Percentiles rank a stretch among this genome's conserved stretches.
Conservation (phyloP, 2,797 vertebrate species). For the Crenuchus spilurus region DNA sequence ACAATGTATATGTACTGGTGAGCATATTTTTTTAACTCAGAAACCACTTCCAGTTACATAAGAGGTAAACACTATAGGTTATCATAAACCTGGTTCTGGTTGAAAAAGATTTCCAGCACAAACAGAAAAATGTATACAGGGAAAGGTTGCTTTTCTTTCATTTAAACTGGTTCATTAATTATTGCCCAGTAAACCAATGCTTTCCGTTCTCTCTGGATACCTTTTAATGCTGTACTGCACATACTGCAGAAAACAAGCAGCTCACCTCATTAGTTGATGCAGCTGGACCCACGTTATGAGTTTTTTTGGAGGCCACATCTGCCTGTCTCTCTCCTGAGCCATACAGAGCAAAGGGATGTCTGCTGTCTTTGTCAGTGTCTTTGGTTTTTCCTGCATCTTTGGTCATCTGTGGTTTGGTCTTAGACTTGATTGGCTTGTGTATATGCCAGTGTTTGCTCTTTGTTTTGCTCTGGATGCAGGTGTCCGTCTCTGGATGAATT, state of each 20-base stretch:
- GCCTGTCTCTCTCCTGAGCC: conserved; percentile 87
- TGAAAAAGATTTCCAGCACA: no score
- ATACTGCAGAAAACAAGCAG: not conserved
- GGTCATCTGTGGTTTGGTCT: conserved; percentile 55
- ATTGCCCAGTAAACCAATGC: no score
- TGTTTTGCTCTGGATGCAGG: conserved; percentile 31
- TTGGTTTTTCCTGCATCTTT: conserved; percentile 62
- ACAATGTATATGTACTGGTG: no score
- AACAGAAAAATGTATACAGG: no score
- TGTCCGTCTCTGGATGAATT: conserved; percentile 43
- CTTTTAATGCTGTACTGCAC: no score
- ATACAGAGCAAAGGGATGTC: conserved; percentile 90
- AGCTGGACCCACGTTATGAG: conserved; percentile 89
- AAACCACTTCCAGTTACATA: no score
- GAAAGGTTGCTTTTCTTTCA: no score
- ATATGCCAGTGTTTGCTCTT: conserved; percentile 64
- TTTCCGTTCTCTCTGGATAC: no score
- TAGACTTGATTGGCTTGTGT: conserved; percentile 69
- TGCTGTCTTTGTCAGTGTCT: conserved; percentile 77
- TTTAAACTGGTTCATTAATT: no score
- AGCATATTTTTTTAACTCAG: not conserved
- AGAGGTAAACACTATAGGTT: not conserved
- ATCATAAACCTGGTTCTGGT: no score
- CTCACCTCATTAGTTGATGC: conserved; percentile 85
- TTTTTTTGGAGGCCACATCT: conserved; percentile 86